A percentile compares a stretch with the other conserved stretches of the same genome.
Evolutionary conservation across 1,140 invertebrate species (phyloP).

Genomic region (Stegodyphus mimosarum): DNA sequence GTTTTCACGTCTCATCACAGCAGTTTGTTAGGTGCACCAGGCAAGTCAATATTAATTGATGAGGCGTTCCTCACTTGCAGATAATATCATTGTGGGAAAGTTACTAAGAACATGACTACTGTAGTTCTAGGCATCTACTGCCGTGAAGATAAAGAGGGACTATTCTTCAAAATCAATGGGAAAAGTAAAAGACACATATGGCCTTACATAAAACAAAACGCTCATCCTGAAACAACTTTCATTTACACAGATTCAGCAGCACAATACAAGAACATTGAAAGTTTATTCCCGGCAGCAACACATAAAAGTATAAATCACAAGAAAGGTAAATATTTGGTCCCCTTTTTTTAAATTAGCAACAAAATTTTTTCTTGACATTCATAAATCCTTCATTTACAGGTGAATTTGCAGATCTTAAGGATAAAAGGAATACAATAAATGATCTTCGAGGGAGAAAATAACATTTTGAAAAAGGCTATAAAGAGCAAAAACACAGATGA

Average conservation of each 20-base stretch:
- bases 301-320: neutral
- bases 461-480: neutral
- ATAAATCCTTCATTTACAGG: too few relatives aligned
- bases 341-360: too few relatives aligned
- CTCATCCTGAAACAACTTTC: neutral
- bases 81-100: neutral
- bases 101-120: neutral
- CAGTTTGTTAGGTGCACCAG: neutral
- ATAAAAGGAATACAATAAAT: neutral
- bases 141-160: slow-evolving; percentile 10
- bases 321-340: neutral
- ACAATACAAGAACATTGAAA: neutral
- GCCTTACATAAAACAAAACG: neutral
- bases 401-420: neutral
- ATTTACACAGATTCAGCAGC: neutral
- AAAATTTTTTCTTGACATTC: too few relatives aligned
- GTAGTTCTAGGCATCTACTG: neutral
- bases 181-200: neutral
- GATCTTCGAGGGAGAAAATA: neutral
- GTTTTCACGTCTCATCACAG: neutral
- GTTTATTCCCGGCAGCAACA: neutral
- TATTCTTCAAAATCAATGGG: neutral
- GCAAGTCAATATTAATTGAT: neutral
- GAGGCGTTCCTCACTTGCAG: neutral
- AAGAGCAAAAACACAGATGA: neutral